These are phyloP conservation scores for Noctua comes DNA, from an alignment of 2,888 invertebrate species.

Conservation along the genomic window DNA sequence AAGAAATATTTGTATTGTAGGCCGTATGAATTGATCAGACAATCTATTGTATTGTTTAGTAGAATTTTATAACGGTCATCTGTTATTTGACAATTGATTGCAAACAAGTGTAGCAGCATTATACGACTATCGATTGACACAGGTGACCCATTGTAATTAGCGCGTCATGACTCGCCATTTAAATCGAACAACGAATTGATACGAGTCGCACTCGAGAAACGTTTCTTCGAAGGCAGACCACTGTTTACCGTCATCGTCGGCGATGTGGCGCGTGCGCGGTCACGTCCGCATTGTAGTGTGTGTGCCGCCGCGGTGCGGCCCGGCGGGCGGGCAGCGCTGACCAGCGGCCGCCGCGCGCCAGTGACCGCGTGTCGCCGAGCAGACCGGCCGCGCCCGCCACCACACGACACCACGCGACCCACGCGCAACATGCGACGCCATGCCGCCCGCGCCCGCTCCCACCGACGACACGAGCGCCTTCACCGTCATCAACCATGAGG, in stretches of 20 bases:
- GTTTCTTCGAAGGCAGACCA: constrained; percentile 49
- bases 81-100: constrained; percentile 12
- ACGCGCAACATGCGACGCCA: constrained; percentile 69
- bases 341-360: constrained; percentile 61
- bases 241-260: constrained; percentile 64
- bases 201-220: constrained; percentile 38
- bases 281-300: constrained; percentile 66
- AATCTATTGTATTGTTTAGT: not conserved
- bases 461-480: constrained; percentile 77
- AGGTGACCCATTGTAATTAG: constrained; percentile 43
- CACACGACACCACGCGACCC: constrained; percentile 37
- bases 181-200: constrained; percentile 38
- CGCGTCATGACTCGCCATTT: constrained; percentile 49
- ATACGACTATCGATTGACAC: constrained; percentile 45
- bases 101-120: constrained; percentile 19
- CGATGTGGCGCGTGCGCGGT: constrained; percentile 80
- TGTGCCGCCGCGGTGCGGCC: constrained; percentile 20
- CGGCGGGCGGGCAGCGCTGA: constrained; percentile 38
- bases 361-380: constrained; percentile 60
- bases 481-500: constrained; percentile 77
- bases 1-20: not conserved
- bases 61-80: not conserved
- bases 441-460: constrained; percentile 79
- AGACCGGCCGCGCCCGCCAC: constrained; percentile 48
- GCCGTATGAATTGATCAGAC: not conserved